Percentiles rank a stretch among this genome's conserved stretches.
These are phyloP conservation scores for Siderastrea radians DNA, from an alignment of 92 coral and sea anemone species.

Conservation along the genomic window DNA sequence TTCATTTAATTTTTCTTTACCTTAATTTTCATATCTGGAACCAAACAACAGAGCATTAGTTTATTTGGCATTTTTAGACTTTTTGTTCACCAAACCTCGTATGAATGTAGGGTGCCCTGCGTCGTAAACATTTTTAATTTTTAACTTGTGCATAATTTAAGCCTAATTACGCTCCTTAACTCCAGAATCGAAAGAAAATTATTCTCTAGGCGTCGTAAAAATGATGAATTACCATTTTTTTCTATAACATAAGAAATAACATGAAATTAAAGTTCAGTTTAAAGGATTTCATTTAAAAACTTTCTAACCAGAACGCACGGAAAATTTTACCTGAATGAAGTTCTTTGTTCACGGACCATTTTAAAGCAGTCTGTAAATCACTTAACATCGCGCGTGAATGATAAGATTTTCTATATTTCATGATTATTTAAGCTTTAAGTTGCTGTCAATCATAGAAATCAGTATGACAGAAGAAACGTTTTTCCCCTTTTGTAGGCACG, in stretches of 20 bases:
- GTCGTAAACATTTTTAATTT: too few species aligned
- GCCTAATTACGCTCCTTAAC: too few species aligned
- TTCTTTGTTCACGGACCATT: constrained; percentile 26
- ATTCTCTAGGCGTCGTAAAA: too few species aligned
- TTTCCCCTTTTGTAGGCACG: not conserved
- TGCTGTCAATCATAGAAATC: constrained; percentile 4
- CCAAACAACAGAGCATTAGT: too few species aligned
- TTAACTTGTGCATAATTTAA: too few species aligned
- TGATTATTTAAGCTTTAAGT: not conserved
- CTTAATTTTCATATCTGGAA: too few species aligned
- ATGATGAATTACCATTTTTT: too few species aligned
- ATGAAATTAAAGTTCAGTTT: not conserved
- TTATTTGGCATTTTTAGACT: too few species aligned
- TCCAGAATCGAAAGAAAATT: too few species aligned
- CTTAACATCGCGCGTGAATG: not conserved
- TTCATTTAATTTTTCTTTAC: too few species aligned
- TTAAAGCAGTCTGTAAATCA: not conserved
- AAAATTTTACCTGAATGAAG: constrained; percentile 1
- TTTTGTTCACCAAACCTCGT: too few species aligned
- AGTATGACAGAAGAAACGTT: not conserved
- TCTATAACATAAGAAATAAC: not conserved
- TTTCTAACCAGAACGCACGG: not conserved
- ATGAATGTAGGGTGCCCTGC: too few species aligned
- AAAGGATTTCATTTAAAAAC: not conserved
- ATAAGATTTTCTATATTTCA: not conserved